Base-by-base conservation (phyloP, 2,113 vertebrate genomes). In the Bos indicus region DNA sequence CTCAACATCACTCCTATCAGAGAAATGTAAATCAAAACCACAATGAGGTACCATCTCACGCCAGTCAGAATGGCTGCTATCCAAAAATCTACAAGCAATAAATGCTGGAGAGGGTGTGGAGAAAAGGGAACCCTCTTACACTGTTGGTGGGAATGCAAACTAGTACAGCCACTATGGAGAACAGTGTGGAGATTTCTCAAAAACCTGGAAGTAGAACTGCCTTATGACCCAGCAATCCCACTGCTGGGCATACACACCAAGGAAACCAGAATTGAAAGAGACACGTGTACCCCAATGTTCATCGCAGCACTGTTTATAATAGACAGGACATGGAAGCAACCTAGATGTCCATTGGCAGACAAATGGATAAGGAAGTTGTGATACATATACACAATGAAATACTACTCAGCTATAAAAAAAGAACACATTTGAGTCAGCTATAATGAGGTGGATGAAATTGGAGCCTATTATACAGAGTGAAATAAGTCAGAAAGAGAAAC, bases 241-340 rank as follows among this genome's bases (percentile, higher is more conserved):
- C 64, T 71, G 17, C n/a, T 71, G 9, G 64, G 17, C 64, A 71
- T 21, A 71, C 2, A 71, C 2, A 36, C 64, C 0, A 2, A 19
- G 1, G 64, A 71, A 71, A 71, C 1, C n/a, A 21, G 64, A 71
- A 11, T 1, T 71, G 64, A 71, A 36, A 71, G 64, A 71, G 64
- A 71, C 4, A 71, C 0, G 0, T 71, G n/a, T 12, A 36, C 17
- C 64, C 4, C 64, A 71, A 2, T 71, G 64, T 71, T 71, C 5
- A 36, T 71, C 2, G 2, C 19, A 71, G 19, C n/a, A 36, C 64
- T 21, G n/a, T 71, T 71, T 71, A 12, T 3, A 71, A 36, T 23
- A 71, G n/a, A 9, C 19, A 36, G 17, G 64, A 23, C 64, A 71
- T 71, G 17, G 64, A 71, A 71, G n/a, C n/a, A 71, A 36, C 64